phyloP scores from a whole-genome alignment of 1,140 invertebrate species.

The Trichonephila clavata region DNA sequence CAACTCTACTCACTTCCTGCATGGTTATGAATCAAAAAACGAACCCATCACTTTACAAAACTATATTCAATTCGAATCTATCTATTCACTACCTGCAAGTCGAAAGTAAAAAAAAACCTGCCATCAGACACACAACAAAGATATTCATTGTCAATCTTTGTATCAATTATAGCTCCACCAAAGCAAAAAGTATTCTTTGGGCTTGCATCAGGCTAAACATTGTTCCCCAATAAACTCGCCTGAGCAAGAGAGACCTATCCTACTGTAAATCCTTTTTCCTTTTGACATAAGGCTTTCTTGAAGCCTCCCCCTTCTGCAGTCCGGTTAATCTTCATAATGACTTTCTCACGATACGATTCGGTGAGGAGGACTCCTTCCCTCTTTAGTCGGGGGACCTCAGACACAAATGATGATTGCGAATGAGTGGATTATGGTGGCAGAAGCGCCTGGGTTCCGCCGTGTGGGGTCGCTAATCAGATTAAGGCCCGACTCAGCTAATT shows the following conservation, averaged over 20 bases:
- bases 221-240: neutral
- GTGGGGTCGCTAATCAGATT: slow-evolving; percentile 8
- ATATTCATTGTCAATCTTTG: neutral
- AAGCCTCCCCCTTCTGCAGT: neutral
- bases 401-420: neutral
- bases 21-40: no score
- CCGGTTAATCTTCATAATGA: neutral
- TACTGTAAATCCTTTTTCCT: neutral
- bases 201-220: neutral
- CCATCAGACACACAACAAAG: neutral
- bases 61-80: no score
- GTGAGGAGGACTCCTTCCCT: neutral
- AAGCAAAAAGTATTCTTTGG: neutral
- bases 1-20: no score
- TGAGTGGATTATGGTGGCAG: neutral
- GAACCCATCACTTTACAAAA: no score
- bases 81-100: no score
- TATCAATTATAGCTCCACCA: neutral
- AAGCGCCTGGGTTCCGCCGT: slow-evolving; percentile 12
- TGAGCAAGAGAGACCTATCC: neutral
- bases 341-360: neutral
- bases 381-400: neutral
- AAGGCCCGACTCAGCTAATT: neutral
- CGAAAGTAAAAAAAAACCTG: no score
- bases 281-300: neutral